Evolutionary conservation across 2,113 vertebrate species (phyloP), one percentile per base, ranked within the genome.

Genomic region (Galeopterus variegatus): DNA sequence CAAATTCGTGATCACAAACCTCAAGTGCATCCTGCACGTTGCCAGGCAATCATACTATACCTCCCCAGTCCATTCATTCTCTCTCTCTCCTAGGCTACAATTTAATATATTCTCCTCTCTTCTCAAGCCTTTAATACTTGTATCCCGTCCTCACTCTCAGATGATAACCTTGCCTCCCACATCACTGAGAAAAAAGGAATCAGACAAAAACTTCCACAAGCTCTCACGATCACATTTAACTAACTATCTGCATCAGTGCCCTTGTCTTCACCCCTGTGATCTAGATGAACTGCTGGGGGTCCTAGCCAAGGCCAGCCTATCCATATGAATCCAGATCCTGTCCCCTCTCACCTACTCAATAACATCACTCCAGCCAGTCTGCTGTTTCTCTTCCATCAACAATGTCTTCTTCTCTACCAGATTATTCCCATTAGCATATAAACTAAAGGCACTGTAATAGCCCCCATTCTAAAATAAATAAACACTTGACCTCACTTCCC

Each of bases 91-190:
- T 85, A 24, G 62, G 36, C 31, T 26, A 79, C 80, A 52, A 88
- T 90, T 94, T 92, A 92, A 52, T 85, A 88, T 67, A 76, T n/a
- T 95, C n/a, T 95, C 75, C 58, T 58, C 13, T 70, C 82, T 69
- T 56, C 31, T 82, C 69, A 58, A 94, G 93, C 48, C 69, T 96
- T 88, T 41, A 79, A 72, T 81, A 94, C 41, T n/a, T 91, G 87
- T 80, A 75, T 50, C n/a, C 60, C 67, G 41, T 45, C 33, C 58
- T 69, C 21, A 64, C 75, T 94, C 41, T 88, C 54, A 86, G 58
- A 89, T 23, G 31, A 62, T 54, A 64, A 83, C 90, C 48, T 73
- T 41, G 69, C n/a, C 92, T 95, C 36, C 62, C 15, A 50, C 64
- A 96, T 88, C 26, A 70, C 50, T 52, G 83, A 80, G 60, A 52